phyloP scores from a whole-genome alignment of 2,113 vertebrate genomes.

The Periophthalmus modestus region DNA sequence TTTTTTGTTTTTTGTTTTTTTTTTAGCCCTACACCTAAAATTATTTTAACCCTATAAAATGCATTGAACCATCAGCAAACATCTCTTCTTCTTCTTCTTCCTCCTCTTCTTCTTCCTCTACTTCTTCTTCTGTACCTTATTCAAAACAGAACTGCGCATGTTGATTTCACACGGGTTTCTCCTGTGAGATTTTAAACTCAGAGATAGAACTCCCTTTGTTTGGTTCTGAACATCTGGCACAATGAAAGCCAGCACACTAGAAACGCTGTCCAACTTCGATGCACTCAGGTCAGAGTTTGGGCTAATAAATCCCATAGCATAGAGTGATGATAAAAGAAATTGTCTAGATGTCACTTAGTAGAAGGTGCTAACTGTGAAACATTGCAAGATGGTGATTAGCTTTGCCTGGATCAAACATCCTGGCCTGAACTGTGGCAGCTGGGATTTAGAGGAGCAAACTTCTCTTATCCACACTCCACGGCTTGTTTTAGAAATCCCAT shows the following conservation, averaged over 20 bases:
- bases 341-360: conserved; percentile 25
- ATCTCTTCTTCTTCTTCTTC: too few relatives aligned
- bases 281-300: conserved; percentile 52
- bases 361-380: conserved; percentile 29
- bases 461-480: conserved; percentile 33
- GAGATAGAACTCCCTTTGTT: conserved; percentile 8
- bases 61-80: too few relatives aligned
- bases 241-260: conserved; percentile 30
- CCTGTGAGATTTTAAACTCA: conserved; percentile 21
- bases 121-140: too few relatives aligned
- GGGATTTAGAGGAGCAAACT: conserved; percentile 21
- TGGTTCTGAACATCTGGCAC: conserved; percentile 46
- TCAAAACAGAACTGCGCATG: neutral
- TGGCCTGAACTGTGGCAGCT: conserved; percentile 15
- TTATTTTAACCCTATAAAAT: neutral
- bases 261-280: conserved; percentile 28
- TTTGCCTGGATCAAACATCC: conserved; percentile 38
- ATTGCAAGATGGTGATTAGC: conserved; percentile 27
- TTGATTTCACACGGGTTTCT: conserved; percentile 13
- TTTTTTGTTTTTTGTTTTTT: too few relatives aligned
- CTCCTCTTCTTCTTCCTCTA: too few relatives aligned
- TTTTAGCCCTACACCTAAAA: neutral
- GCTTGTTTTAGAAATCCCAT: conserved; percentile 54
- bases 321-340: conserved; percentile 38
- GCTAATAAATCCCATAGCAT: conserved; percentile 48